A percentile compares a stretch with the other conserved stretches of the same genome.
Conservation (phyloP, 1,140 invertebrate genomes). For the Mylabris phalerata region DNA sequence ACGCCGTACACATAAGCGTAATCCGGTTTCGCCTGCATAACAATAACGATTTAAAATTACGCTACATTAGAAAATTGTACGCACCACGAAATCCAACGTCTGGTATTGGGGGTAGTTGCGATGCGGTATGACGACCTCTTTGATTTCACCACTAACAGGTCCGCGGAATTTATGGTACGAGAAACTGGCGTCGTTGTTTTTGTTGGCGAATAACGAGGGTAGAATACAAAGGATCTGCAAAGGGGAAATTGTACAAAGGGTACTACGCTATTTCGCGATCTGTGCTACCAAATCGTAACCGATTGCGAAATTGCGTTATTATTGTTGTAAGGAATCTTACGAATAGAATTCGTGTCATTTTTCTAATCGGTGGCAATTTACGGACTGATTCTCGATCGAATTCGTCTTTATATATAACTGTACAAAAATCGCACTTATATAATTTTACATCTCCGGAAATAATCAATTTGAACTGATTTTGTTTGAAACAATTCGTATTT, state of each 20-base stretch:
- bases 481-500: too few species aligned
- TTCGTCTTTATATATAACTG: neutral
- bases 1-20: constrained; percentile 64
- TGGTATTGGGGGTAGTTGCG: constrained; percentile 3
- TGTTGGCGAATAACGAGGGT: neutral
- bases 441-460: neutral
- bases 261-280: neutral
- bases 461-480: neutral
- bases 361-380: neutral
- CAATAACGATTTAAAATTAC: neutral
- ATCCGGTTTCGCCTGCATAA: constrained; percentile 51
- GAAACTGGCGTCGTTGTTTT: constrained; percentile 44
- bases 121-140: constrained; percentile 38
- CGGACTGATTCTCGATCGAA: neutral
- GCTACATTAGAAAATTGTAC: constrained; percentile 4
- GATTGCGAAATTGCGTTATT: too few species aligned
- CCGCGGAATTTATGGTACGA: constrained; percentile 59
- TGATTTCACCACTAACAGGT: constrained; percentile 54
- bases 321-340: too few species aligned
- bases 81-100: constrained; percentile 51
- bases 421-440: neutral
- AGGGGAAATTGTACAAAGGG: neutral
- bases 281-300: neutral
- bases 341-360: too few species aligned
- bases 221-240: neutral